These are phyloP conservation scores for Hipparchia sbordonii DNA, from an alignment of 2,888 invertebrate genomes.

Conservation along the genomic window DNA sequence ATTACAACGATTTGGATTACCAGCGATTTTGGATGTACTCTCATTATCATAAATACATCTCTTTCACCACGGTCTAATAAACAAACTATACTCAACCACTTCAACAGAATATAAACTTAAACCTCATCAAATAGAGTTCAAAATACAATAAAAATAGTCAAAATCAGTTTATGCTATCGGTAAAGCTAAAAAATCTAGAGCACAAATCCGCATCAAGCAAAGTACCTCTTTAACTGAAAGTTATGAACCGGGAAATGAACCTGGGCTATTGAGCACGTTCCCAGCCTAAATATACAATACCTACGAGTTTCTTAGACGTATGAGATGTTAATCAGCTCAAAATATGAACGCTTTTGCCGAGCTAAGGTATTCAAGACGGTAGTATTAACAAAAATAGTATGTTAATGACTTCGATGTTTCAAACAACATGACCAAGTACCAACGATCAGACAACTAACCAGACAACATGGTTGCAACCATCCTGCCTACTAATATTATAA, in stretches of 20 bases:
- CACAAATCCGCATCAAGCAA: conserved; percentile 51
- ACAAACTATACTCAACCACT: not conserved
- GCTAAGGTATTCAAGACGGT: not conserved
- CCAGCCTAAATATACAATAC: conserved; percentile 30
- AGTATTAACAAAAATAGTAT: not conserved
- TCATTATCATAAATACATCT: conserved; percentile 35
- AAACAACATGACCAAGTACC: too few relatives aligned
- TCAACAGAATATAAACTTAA: conserved; percentile 12
- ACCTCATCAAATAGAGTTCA: not conserved
- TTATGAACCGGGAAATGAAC: conserved; percentile 72
- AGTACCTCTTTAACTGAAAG: conserved; percentile 53
- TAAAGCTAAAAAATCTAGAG: conserved; percentile 46
- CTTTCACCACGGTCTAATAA: conserved; percentile 21
- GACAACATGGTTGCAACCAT: too few relatives aligned
- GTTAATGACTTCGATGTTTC: too few relatives aligned
- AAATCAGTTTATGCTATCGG: conserved; percentile 20
- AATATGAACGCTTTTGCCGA: not conserved
- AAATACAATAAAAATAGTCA: not conserved
- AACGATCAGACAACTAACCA: too few relatives aligned
- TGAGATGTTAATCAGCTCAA: not conserved
- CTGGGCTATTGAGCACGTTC: conserved; percentile 55
- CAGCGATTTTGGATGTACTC: conserved; percentile 24
- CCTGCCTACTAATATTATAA: too few relatives aligned
- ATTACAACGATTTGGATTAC: conserved; percentile 27
- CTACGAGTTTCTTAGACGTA: not conserved